These are phyloP conservation scores for Dermatemys mawii DNA, from an alignment of 2,113 vertebrate species.

Conservation along the genomic window DNA sequence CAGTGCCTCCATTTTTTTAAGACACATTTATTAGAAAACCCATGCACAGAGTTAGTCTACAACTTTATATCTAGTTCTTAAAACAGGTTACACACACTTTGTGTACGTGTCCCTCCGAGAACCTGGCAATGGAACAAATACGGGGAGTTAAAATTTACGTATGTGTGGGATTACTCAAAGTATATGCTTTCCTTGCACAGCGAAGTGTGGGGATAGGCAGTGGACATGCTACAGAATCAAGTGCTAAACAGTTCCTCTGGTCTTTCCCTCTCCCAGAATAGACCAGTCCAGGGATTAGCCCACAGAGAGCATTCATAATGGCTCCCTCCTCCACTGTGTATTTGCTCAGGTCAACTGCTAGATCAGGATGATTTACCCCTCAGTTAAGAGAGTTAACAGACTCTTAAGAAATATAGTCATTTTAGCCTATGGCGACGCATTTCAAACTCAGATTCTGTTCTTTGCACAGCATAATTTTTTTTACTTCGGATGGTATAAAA, in stretches of 20 bases:
- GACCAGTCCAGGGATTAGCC: background rate
- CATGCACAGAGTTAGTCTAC: fast-evolving
- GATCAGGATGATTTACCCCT: fast-evolving
- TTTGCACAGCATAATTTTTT: background rate
- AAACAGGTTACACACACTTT: fast-evolving
- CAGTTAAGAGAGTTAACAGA: fast-evolving
- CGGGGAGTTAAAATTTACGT: background rate
- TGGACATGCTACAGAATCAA: background rate
- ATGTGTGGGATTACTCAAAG: fast-evolving
- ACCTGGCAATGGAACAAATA: background rate
- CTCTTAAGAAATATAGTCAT: background rate
- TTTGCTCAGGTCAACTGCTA: background rate
- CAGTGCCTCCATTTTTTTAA: background rate
- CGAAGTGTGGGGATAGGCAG: background rate
- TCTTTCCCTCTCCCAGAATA: no score
- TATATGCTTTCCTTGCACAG: background rate
- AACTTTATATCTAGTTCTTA: fast-evolving
- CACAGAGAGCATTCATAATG: background rate
- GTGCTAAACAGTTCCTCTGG: fast-evolving
- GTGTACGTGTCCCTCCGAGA: fast-evolving
- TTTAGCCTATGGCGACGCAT: background rate
- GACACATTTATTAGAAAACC: background rate
- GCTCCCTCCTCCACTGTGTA: background rate
- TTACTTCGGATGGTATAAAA: background rate
- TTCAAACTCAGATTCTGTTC: background rate